These are phyloP conservation scores for Trachops cirrhosus DNA, from an alignment of 2,797 vertebrate species.

Conservation along the genomic window DNA sequence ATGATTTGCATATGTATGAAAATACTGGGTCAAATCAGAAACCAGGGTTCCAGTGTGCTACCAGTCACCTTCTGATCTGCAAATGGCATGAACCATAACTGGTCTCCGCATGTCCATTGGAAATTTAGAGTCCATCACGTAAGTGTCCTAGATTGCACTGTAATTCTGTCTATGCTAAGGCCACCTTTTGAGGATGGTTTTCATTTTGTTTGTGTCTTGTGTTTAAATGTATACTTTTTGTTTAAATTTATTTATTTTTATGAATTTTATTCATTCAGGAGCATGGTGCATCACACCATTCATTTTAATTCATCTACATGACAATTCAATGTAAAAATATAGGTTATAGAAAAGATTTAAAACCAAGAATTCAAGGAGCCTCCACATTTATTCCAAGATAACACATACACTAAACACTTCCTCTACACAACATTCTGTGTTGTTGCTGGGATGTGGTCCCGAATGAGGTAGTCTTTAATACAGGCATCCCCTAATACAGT, in stretches of 20 bases:
- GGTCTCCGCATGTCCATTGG: background rate
- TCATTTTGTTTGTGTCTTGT: background rate
- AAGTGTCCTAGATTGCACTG: background rate
- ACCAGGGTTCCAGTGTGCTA: background rate
- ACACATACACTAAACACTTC: background rate
- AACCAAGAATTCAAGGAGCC: background rate
- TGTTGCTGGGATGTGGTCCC: background rate
- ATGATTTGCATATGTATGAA: background rate
- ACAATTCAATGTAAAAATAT: background rate
- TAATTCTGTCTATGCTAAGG: background rate
- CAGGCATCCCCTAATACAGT: background rate
- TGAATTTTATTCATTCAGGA: background rate
- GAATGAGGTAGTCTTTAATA: background rate
- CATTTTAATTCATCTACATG: background rate
- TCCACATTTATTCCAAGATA: background rate
- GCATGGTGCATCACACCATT: background rate
- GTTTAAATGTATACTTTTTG: background rate
- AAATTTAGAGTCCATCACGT: background rate
- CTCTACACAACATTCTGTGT: rapidly evolving
- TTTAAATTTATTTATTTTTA: background rate
- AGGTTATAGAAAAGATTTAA: background rate
- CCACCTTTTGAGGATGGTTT: background rate
- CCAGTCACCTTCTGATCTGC: background rate
- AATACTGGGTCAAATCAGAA: background rate
- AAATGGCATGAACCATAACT: background rate